A percentile compares a stretch with the other conserved stretches of the same genome.
These are phyloP conservation scores for Mergus octosetaceus DNA, from an alignment of 2,797 vertebrate genomes.

Conservation along the genomic window DNA sequence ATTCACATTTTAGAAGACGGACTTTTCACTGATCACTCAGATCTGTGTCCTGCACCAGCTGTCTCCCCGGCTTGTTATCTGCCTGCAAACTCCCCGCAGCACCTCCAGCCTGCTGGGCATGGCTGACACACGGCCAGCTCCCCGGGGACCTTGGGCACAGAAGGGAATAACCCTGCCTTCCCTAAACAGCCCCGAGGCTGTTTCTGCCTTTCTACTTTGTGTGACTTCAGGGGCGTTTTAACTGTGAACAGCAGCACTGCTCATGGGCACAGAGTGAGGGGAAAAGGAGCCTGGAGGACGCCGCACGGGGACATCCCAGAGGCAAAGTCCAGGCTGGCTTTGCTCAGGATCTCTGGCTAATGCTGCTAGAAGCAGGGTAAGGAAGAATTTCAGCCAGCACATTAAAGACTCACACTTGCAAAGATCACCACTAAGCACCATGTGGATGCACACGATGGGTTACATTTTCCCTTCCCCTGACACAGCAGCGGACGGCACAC, in stretches of 20 bases:
- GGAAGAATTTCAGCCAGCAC: background rate
- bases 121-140: rapidly evolving
- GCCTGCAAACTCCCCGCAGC: background rate
- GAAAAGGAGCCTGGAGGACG: background rate
- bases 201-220: background rate
- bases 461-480: background rate
- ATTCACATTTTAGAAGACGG: background rate
- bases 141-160: too few species aligned
- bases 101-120: background rate
- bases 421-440: background rate
- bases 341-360: background rate
- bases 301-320: background rate
- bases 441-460: background rate
- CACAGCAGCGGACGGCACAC: background rate
- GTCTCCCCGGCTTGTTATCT: background rate
- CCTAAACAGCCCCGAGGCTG: background rate
- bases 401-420: background rate
- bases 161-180: background rate
- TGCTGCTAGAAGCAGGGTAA: background rate
- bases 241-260: background rate
- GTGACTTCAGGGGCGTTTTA: background rate
- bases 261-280: background rate
- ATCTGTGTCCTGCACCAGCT: background rate
- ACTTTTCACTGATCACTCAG: background rate
- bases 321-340: background rate